Evolutionary conservation across 2,888 invertebrate species (phyloP).

Genomic region (Calliopum simillimum): DNA sequence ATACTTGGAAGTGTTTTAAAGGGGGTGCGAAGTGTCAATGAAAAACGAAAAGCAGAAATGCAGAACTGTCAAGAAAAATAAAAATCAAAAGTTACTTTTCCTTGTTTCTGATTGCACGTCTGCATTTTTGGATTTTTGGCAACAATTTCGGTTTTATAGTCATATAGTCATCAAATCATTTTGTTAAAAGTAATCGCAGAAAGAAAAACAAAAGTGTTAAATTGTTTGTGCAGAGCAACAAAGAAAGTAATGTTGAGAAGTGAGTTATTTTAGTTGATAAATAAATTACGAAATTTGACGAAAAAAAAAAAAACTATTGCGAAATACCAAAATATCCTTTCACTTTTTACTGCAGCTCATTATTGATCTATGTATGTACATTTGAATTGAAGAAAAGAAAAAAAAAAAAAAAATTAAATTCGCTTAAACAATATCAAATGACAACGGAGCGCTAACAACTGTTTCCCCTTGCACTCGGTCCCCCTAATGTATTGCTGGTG

Average conservation of each 20-base stretch:
- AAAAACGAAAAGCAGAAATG: background rate
- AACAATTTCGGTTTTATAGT: background rate
- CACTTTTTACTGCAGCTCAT: background rate
- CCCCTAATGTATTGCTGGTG: too few relatives aligned
- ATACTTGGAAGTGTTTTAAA: too few relatives aligned
- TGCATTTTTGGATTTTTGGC: constrained; percentile 7
- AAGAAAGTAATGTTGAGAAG: background rate
- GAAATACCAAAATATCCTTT: constrained; percentile 10
- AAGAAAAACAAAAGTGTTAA: background rate
- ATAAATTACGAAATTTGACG: background rate
- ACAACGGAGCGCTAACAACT: too few relatives aligned
- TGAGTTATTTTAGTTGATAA: background rate
- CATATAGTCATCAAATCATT: background rate
- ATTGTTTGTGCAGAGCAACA: background rate
- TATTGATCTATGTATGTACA: background rate
- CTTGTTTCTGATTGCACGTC: constrained; percentile 8
- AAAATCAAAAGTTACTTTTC: constrained; percentile 3
- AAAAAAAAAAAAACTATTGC: too few relatives aligned
- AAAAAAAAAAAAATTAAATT: too few relatives aligned
- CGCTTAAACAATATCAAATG: too few relatives aligned
- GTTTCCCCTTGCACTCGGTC: too few relatives aligned
- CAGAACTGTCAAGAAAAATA: background rate
- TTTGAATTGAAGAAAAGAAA: too few relatives aligned
- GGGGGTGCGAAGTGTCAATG: too few relatives aligned
- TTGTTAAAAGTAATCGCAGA: background rate